Evolutionary conservation across 2,113 vertebrate genomes (phyloP), one percentile per base, ranked within the genome.

Genomic region (Henicopernis longicauda): DNA sequence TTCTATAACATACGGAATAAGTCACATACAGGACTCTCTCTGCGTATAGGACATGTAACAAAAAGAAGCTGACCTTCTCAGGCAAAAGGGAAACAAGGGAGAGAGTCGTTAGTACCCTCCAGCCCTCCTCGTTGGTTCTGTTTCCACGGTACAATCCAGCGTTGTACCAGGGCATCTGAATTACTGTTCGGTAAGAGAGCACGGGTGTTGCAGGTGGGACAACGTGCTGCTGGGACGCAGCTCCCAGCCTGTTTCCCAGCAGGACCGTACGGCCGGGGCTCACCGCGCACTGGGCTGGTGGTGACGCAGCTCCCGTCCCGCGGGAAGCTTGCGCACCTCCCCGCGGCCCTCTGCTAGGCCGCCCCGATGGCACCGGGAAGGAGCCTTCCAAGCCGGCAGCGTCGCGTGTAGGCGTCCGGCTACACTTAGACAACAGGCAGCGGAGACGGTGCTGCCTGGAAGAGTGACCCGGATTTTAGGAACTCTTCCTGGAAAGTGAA

Each of bases 151-250:
- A 36, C 31, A n/a, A 45, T 9, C 34, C 25, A 38, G 26, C 6
- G 71, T 18, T 40, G 26, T 27, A 49, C 7, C 25, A 47, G 26
- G 11, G n/a, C 22, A 44, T 44, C 15, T 52, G 25, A 79, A 23
- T 21, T 11, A 13, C 10, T 61, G 32, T 31, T 49, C 38, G 77
- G 72, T 7, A 6, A 18, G 49, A 36, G 19, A 67, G 47, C 4
- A 4, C 12, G 9, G 66, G 66, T 82, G 21, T 13, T 59, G 70
- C 52, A 59, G 65, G 38, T 31, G 47, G 78, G 66, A 21, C 13
- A 31, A 58, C 0, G 2, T 2, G 16, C 17, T 11, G 7, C 27
- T 47, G 49, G 0, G 1, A 18, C 69, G 11, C 69, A 23, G 70
- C 38, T 74, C 63, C 36, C 2, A 29, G 52, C 26, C 23, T 36